These are phyloP conservation scores for Athene noctua DNA, from an alignment of 2,113 vertebrate species.

Conservation along the genomic window DNA sequence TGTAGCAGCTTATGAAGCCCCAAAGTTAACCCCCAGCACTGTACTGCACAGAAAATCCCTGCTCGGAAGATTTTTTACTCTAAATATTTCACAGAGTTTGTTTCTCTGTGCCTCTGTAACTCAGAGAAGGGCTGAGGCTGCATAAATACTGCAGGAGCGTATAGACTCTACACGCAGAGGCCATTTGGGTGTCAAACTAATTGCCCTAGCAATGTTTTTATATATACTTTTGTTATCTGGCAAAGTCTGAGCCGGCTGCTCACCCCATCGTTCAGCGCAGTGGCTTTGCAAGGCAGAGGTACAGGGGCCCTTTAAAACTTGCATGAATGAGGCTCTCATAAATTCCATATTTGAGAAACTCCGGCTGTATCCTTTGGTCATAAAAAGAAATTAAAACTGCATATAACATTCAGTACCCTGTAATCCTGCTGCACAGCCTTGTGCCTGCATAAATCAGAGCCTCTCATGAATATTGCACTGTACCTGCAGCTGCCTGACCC, in stretches of 20 bases:
- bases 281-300: background rate
- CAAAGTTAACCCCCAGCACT: background rate
- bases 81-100: background rate
- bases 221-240: background rate
- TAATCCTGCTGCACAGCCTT: background rate
- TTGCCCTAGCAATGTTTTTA: background rate
- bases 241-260: background rate
- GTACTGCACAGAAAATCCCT: background rate
- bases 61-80: background rate
- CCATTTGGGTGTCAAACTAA: background rate
- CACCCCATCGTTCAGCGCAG: fast-evolving
- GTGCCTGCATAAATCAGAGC: conserved; percentile 48
- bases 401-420: conserved; percentile 31
- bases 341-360: conserved; percentile 8
- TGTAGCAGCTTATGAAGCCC: background rate
- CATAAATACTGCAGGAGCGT: background rate
- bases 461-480: conserved; percentile 45
- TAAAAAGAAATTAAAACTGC: conserved; percentile 51
- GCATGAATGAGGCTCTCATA: conserved; percentile 45
- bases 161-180: background rate
- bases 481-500: conserved; percentile 23
- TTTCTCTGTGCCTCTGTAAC: background rate
- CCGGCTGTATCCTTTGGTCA: conserved; percentile 18
- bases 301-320: conserved; percentile 4
- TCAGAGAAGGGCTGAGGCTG: background rate